Base-by-base conservation (phyloP, 2,113 vertebrate species). In the Archilochus colubris region DNA sequence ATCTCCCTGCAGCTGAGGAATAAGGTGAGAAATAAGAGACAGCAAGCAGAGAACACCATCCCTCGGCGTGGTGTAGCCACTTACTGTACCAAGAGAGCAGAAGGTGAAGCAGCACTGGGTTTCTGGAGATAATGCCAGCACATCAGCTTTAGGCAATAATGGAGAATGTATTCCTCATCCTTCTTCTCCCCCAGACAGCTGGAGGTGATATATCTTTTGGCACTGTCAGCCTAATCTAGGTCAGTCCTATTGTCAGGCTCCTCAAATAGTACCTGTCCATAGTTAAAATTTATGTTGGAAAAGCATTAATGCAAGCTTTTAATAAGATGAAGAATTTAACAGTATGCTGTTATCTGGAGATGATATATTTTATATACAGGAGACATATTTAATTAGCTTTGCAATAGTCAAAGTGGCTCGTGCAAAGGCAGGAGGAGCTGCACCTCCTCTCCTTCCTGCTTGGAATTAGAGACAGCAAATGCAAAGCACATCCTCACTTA, bases 271-370 rank as follows among this genome's bases (percentile, higher is more conserved):
- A 98, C 97, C 98, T 98, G 98, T 98, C 98, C 97, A 63, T 78
- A 67, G 95, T 95, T 96, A 95, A 97, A 98, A 98, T 98, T 98
- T 98, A 98, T 98, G 97, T 97, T 96, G 91, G 97, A 98, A 97
- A 98, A 98, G 97, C 97, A 97, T 97, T 98, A 98, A 98, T 97
- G 97, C 94, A 97, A 98, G 97, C 98, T 98, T 95, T 98, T 98
- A 98, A 98, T 98, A 98, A 98, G 97, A 98, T 98, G 98, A 98
- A 98, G 98, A 98, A 98, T 97, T 98, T 98, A 97, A 97, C 97
- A 96, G 97, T 98, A 97, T 97, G 96, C 97, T 95, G 97, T 96
- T 98, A 98, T 98, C 98, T 97, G 89, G 82, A 94, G 96, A 98
- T 98, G 98, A 98, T 98, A 98, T 98, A 98, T 98, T 98, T 98